Evolutionary conservation across 64 coral and sea anemone species (phyloP).

Genomic region (Porites australiensis): DNA sequence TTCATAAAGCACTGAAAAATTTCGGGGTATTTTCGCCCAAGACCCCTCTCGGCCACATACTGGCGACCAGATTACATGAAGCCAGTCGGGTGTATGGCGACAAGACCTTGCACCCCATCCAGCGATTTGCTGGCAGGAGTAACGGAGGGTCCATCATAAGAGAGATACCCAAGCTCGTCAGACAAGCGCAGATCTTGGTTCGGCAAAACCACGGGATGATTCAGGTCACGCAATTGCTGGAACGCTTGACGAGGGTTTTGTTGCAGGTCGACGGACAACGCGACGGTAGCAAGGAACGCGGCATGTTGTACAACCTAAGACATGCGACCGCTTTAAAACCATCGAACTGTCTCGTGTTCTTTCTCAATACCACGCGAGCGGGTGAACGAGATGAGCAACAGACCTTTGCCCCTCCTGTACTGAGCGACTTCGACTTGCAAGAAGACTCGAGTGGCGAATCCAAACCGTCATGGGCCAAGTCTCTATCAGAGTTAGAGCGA

Average conservation of each 20-base stretch:
- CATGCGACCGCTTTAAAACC: not conserved
- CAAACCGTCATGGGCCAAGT: not conserved
- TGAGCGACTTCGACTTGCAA: not conserved
- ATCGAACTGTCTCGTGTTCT: not conserved
- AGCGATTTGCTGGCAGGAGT: not conserved
- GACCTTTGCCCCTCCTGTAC: not conserved
- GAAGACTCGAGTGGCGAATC: not conserved
- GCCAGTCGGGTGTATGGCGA: not conserved
- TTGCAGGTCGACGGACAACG: not conserved
- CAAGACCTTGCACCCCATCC: not conserved
- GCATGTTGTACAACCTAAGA: constrained; percentile 4
- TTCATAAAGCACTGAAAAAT: not conserved
- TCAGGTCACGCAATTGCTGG: not conserved
- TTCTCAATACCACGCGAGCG: not conserved
- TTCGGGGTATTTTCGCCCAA: not conserved
- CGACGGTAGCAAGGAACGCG: not conserved
- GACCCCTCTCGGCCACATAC: not conserved
- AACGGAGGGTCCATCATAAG: not conserved
- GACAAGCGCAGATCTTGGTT: not conserved
- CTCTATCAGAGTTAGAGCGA: not conserved
- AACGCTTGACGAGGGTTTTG: not conserved
- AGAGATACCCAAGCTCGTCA: not conserved
- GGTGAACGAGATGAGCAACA: not conserved
- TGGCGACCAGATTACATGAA: not conserved
- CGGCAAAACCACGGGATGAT: not conserved